phyloP scores from a whole-genome alignment of 1,140 invertebrate genomes.

The Zelostemma sp. region DNA sequence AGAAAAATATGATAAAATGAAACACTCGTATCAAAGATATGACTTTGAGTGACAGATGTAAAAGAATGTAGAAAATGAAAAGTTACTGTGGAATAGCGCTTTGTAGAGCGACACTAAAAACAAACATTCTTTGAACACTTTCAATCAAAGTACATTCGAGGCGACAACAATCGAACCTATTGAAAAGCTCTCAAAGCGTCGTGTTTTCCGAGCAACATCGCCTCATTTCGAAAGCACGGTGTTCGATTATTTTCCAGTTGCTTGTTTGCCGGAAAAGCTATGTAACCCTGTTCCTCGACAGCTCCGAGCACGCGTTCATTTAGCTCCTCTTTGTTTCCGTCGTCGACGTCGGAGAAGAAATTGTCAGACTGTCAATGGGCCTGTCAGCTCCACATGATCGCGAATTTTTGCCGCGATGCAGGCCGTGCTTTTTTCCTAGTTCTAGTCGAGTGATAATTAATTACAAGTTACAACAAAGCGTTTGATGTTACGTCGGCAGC shows the following conservation, averaged over 20 bases:
- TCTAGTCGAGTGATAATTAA: slow-evolving; percentile 54
- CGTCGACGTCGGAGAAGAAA: slow-evolving; percentile 18
- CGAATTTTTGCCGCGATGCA: neutral
- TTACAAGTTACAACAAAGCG: slow-evolving; percentile 66
- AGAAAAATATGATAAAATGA: no score
- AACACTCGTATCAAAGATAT: no score
- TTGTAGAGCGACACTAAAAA: neutral
- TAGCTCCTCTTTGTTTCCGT: slow-evolving; percentile 22
- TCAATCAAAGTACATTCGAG: slow-evolving; percentile 7
- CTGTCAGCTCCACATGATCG: slow-evolving; percentile 1
- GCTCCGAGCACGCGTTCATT: slow-evolving; percentile 23
- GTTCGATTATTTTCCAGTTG: slow-evolving; percentile 21
- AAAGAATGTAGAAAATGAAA: no score
- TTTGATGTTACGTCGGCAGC: slow-evolving; percentile 61
- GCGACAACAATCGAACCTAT: slow-evolving; percentile 25
- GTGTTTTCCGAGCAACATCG: slow-evolving; percentile 14
- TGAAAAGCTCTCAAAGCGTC: slow-evolving; percentile 25
- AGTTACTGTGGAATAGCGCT: no score
- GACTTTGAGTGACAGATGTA: no score
- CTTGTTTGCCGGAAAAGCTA: slow-evolving; percentile 28
- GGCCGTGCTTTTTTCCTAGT: slow-evolving; percentile 10
- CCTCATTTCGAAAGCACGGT: neutral
- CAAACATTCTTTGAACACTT: neutral
- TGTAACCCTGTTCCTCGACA: slow-evolving; percentile 15
- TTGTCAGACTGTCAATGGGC: slow-evolving; percentile 21